Evolutionary conservation across 2,113 vertebrate genomes (phyloP), one percentile per base, ranked within the genome.

Genomic region (Panthera uncia): DNA sequence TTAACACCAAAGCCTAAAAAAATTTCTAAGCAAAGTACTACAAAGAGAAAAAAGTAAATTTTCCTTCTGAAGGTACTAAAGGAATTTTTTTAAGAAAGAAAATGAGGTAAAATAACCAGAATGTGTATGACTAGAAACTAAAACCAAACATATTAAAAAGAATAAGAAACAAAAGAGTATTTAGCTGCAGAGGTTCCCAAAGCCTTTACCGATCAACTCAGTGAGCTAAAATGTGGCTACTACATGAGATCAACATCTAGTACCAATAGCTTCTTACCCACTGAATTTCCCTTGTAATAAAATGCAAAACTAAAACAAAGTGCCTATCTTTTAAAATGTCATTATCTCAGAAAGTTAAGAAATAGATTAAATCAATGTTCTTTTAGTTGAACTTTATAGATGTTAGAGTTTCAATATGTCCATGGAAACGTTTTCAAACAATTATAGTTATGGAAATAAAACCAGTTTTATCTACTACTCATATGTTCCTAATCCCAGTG

Each of bases 311-410:
- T 80, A 85, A 92, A 85, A 61, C 76, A 48, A 71, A 80, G 14
- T 48, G 85, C 7, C 12, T 85, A 21, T 84, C n/a, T 88, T 84
- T 48, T 19, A 97, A 95, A 31, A 31, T 78, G 11, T 29, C 61
- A 55, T 94, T 91, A 81, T 36, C 29, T 29, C 19, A 13, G 25
- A 48, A 91, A 81, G 57, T 71, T 93, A 84, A 84, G 63, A 92
- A 97, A 89, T 8, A 96, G 38, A 5, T 41, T 79, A 73, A 95
- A 48, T 96, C 38, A 74, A 50, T 11, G 81, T 87, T 92, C 73
- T 90, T 96, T 38, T 68, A 68, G 57, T 86, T 74, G 41, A 91
- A 23, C 66, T 93, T 68, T 41, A 92, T 25, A 66, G 12, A 74
- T 68, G 8, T 50, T 79, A 48, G 21, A 76, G 7, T 89, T 82